These are phyloP conservation scores for Calameuta filiformis DNA, from an alignment of 2,888 invertebrate species.

Conservation along the genomic window DNA sequence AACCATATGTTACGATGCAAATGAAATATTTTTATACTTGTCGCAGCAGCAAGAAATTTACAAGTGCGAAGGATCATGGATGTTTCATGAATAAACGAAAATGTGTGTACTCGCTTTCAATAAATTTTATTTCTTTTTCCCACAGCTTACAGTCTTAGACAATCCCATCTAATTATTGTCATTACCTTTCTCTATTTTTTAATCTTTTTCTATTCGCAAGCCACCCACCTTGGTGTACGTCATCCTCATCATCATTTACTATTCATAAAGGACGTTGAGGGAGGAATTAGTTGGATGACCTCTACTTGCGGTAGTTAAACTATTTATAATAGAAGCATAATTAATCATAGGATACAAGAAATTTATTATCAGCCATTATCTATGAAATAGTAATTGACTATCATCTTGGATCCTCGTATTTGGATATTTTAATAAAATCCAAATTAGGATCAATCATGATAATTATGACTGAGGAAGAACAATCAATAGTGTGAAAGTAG, in stretches of 20 bases:
- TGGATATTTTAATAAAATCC: constrained; percentile 21
- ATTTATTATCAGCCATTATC: neutral
- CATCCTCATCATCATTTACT: neutral
- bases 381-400: neutral
- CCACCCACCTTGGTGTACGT: neutral
- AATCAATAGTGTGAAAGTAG: neutral
- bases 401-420: constrained; percentile 19
- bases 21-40: neutral
- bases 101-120: neutral
- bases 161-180: neutral
- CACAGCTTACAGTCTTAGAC: neutral
- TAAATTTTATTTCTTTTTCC: neutral
- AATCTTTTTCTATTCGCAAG: neutral
- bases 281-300: neutral
- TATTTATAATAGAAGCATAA: neutral
- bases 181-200: neutral
- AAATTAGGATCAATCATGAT: neutral
- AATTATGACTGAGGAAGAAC: neutral
- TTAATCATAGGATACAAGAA: neutral
- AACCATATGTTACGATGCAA: neutral
- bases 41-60: neutral
- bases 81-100: neutral
- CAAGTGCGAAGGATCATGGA: neutral
- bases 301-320: neutral
- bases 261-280: neutral